Percentiles rank a stretch among this genome's conserved stretches.
Evolutionary conservation across 2,888 invertebrate genomes (phyloP).

Genomic region (Eupeodes luniger): DNA sequence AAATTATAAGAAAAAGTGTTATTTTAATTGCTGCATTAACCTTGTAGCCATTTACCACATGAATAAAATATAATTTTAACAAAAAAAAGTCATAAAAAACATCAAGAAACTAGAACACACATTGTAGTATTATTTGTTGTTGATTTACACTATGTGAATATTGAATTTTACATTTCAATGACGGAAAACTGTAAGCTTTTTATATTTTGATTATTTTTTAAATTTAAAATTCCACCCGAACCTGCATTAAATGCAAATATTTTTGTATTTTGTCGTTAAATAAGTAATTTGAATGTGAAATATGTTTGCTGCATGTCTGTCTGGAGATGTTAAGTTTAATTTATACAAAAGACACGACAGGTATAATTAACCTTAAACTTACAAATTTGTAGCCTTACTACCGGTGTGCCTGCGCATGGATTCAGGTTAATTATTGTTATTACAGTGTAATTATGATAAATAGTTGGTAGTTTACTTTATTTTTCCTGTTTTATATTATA

Average conservation of each 20-base stretch:
- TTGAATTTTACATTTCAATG: constrained; percentile 5
- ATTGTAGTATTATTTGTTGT: background rate
- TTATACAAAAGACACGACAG: constrained; percentile 25
- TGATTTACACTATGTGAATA: background rate
- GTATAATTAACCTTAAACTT: constrained; percentile 70
- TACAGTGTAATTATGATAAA: constrained; percentile 49
- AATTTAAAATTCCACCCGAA: constrained; percentile 3
- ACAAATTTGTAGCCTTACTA: constrained; percentile 7
- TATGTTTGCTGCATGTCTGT: constrained; percentile 26
- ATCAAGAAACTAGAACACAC: constrained; percentile 46
- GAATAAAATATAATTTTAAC: background rate
- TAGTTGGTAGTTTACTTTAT: background rate
- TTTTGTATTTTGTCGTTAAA: constrained; percentile 7
- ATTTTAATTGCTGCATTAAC: constrained; percentile 56
- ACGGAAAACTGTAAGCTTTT: background rate
- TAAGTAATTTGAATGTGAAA: constrained; percentile 27
- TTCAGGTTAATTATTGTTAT: constrained; percentile 52
- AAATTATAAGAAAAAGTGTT: constrained; percentile 9
- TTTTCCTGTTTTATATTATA: background rate
- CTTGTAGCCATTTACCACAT: constrained; percentile 62
- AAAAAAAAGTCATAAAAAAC: constrained; percentile 10
- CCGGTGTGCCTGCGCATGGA: constrained; percentile 36
- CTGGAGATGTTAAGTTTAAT: constrained; percentile 1
- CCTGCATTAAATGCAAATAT: constrained; percentile 48
- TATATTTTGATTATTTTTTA: background rate